Evolutionary conservation across 1,140 invertebrate genomes (phyloP), one percentile per base, ranked within the genome.

Genomic region (Euwallacea fornicatus): DNA sequence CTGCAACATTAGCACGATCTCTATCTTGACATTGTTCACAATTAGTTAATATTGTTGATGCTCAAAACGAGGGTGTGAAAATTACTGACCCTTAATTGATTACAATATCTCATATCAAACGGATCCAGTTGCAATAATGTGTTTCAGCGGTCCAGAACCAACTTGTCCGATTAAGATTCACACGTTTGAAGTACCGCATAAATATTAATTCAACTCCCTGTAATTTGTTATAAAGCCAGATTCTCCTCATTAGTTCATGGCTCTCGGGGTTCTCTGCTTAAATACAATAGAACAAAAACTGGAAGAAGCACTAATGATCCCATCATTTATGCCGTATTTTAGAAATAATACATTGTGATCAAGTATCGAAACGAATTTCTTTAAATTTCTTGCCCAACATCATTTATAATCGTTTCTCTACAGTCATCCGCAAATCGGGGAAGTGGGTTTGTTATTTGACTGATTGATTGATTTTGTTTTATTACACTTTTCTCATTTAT

Each of bases 401-500:
- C 59, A 69, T 69, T 69, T 69, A 69, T 69, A 69, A 69, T 62
- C 67, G 58, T 54, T 62, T 46, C 46, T 62, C 62, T 69, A 50
- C 56, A 69, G 59, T 69, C 58, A 69, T 42, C 59, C 59, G 41
- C 67, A 61, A 62, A 69, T 69, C 67, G 44, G 67, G 62, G 62
- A 69, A 69, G 58, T 61, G 67, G 67, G 60, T 62, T 69, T 62
- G 67, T 69, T 69, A 69, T 54, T 69, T 62, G 67, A 69, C 59
- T 61, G 67, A 69, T 69, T 69, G 67, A 69, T 69, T 62, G 67
- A 62, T 69, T 69, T 62, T 69, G 59, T 69, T 69, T 69, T 69
- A 69, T 69, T 69, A 69, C 67, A 69, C 46, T 69, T 69, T 69
- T 69, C 59, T 61, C 59, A 21, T 62, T 69, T 69, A 58, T 61